phyloP scores from a whole-genome alignment of 2,113 vertebrate genomes.

The Bos javanicus region DNA sequence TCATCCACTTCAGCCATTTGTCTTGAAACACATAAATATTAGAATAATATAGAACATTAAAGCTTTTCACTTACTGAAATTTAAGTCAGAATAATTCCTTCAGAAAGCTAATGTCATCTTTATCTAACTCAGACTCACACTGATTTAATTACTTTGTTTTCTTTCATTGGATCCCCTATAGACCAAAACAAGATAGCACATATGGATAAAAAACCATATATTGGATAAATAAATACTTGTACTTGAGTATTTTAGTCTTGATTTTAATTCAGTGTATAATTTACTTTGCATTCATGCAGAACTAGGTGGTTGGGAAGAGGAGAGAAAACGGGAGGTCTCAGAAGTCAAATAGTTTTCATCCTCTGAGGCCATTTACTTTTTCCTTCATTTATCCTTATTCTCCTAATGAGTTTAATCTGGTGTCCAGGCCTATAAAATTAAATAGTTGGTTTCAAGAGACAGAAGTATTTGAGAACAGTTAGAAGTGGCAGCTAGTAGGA shows the following conservation, averaged over 20 bases:
- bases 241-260: background rate
- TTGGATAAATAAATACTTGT: background rate
- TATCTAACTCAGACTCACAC: background rate
- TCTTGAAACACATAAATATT: background rate
- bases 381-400: background rate
- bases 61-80: background rate
- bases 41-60: background rate
- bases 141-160: background rate
- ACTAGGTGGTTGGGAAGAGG: background rate
- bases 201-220: background rate
- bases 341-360: background rate
- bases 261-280: background rate
- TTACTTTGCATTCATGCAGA: background rate
- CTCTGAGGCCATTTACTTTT: background rate
- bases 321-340: background rate
- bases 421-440: background rate
- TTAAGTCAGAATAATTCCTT: background rate
- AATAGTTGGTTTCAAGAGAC: background rate
- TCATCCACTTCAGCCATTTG: background rate
- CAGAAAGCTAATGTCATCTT: background rate
- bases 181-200: background rate
- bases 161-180: background rate
- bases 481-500: background rate
- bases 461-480: background rate
- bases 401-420: background rate